Evolutionary conservation across 2,888 invertebrate species (phyloP).

Genomic region (Agonum fuliginosum): DNA sequence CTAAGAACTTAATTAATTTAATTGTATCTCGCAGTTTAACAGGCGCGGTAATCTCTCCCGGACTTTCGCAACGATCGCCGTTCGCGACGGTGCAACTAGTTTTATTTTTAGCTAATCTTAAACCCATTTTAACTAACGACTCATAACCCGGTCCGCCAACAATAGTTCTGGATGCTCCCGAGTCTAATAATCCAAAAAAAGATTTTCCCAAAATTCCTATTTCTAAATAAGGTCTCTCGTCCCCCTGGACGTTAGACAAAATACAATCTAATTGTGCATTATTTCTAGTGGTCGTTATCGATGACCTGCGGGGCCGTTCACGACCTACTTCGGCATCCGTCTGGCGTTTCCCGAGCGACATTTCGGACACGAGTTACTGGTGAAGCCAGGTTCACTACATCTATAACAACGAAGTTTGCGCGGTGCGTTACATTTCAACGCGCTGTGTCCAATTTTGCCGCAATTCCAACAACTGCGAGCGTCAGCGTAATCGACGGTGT

Average conservation of each 20-base stretch:
- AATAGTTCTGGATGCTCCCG: background rate
- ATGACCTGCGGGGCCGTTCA: background rate
- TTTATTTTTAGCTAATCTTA: background rate
- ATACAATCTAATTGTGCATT: background rate
- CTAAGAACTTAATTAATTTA: background rate
- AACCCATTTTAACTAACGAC: background rate
- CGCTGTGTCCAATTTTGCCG: constrained; percentile 33
- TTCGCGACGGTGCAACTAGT: background rate
- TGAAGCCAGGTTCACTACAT: background rate
- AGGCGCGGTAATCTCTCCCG: background rate
- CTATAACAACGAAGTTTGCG: background rate
- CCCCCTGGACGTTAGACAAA: background rate
- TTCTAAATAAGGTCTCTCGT: background rate
- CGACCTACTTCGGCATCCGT: background rate
- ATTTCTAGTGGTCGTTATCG: background rate
- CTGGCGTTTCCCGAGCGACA: background rate
- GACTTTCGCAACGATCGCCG: background rate
- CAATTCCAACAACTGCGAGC: constrained; percentile 53
- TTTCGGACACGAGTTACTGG: background rate
- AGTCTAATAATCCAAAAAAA: background rate
- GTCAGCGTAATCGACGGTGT: background rate
- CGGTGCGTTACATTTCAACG: background rate
- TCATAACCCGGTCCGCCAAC: background rate
- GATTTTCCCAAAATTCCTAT: background rate
- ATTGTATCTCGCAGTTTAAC: background rate